phyloP scores from a whole-genome alignment of 2,888 invertebrate genomes.

The Cephus pulcher region DNA sequence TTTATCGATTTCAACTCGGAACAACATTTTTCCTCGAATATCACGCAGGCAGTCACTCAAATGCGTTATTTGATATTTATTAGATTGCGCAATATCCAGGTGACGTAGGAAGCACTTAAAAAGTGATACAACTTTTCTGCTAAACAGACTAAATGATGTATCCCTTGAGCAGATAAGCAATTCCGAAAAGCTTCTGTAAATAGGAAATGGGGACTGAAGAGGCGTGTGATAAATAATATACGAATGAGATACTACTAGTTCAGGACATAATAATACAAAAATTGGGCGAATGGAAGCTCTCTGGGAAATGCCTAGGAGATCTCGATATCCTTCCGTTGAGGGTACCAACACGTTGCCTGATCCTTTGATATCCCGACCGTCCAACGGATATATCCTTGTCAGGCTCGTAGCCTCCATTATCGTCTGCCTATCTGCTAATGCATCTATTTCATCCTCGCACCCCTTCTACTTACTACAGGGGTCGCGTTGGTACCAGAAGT shows the following conservation, averaged over 20 bases:
- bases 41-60: neutral
- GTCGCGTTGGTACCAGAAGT: neutral
- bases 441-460: slow-evolving; percentile 10
- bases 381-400: slow-evolving; percentile 14
- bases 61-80: neutral
- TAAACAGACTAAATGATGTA: neutral
- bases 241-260: neutral
- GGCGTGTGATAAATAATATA: neutral
- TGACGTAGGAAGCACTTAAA: neutral
- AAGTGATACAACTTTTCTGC: neutral
- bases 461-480: neutral
- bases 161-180: neutral
- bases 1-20: neutral
- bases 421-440: slow-evolving; percentile 16
- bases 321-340: neutral
- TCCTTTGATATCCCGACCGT: slow-evolving; percentile 17
- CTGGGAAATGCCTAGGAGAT: neutral
- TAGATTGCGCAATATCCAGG: neutral
- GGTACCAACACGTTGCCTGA: neutral
- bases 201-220: neutral
- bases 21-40: neutral
- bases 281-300: neutral
- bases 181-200: neutral
- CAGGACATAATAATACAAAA: neutral
- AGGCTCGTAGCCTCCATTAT: slow-evolving; percentile 19